Evolutionary conservation across 2,797 vertebrate species (phyloP).

Genomic region (Triplophysa yarkandensis): DNA sequence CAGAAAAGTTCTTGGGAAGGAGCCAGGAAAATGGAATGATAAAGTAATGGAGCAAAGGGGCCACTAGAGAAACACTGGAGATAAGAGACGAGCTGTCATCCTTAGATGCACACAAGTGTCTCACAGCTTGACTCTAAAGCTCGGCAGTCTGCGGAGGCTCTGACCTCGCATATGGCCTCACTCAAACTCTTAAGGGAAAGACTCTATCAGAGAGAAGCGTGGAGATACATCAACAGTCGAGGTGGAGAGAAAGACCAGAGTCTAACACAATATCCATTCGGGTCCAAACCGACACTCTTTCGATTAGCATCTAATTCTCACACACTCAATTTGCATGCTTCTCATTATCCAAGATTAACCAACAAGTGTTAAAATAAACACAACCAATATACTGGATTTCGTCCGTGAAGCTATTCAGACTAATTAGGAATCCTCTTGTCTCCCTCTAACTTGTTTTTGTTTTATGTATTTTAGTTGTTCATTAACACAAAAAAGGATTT

Average conservation of each 20-base stretch:
- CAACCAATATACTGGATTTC: constrained; percentile 36
- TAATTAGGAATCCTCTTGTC: constrained; percentile 45
- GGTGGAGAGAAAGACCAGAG: constrained; percentile 27
- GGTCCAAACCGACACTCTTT: constrained; percentile 33
- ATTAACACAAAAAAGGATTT: constrained; percentile 28
- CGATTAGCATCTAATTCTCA: constrained; percentile 52
- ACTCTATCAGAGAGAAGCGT: constrained; percentile 59
- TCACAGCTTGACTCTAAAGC: constrained; percentile 48
- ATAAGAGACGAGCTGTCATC: constrained; percentile 65
- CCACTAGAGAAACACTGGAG: constrained; percentile 50
- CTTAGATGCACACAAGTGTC: constrained; percentile 46
- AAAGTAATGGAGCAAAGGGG: constrained; percentile 35
- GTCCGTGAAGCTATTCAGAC: constrained; percentile 25
- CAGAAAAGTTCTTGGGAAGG: constrained; percentile 35
- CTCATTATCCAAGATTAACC: constrained; percentile 49
- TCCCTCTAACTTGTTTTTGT: constrained; percentile 32
- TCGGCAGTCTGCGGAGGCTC: constrained; percentile 43
- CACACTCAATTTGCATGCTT: constrained; percentile 34
- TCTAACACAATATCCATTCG: background rate
- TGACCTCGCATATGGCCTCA: constrained; percentile 52
- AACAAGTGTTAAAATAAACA: constrained; percentile 28
- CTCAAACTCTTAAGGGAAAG: constrained; percentile 45
- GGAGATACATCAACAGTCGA: constrained; percentile 28
- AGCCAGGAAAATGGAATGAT: constrained; percentile 35
- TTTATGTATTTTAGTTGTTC: constrained; percentile 40